Evolutionary conservation across 2,888 invertebrate genomes (phyloP).

Genomic region (Augochlorella aurata): DNA sequence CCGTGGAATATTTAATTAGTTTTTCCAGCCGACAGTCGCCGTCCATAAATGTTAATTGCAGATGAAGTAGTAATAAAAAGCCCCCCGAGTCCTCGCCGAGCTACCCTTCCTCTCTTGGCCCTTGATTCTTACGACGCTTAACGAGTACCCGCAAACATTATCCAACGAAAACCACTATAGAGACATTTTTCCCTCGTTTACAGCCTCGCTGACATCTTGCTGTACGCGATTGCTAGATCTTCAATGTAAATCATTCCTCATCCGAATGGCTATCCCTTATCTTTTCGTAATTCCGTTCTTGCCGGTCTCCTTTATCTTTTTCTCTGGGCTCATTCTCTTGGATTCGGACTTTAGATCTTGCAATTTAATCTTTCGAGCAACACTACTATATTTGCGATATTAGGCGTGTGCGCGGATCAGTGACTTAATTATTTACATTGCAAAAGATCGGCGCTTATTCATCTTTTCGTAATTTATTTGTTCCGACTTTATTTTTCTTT

Average conservation of each 20-base stretch:
- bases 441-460: too few relatives aligned
- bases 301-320: not conserved
- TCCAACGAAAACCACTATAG: conserved; percentile 59
- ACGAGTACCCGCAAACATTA: conserved; percentile 73
- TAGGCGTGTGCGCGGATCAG: too few relatives aligned
- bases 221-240: conserved; percentile 43
- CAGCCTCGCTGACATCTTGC: conserved; percentile 53
- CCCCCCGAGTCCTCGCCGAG: conserved; percentile 56
- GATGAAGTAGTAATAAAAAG: conserved; percentile 82
- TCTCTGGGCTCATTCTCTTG: not conserved
- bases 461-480: too few relatives aligned
- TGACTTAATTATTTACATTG: not conserved
- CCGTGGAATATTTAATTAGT: conserved; percentile 81
- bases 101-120: conserved; percentile 51
- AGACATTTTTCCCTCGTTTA: conserved; percentile 70
- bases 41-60: conserved; percentile 82
- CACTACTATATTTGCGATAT: not conserved
- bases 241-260: conserved; percentile 49
- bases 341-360: not conserved
- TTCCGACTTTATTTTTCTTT: too few relatives aligned
- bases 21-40: conserved; percentile 75
- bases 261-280: not conserved
- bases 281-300: not conserved
- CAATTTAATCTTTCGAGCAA: not conserved
- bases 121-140: conserved; percentile 73